A percentile compares a stretch with the other conserved stretches of the same genome.
Conservation (phyloP, 2,888 invertebrate species). For the Lottia gigantea region DNA sequence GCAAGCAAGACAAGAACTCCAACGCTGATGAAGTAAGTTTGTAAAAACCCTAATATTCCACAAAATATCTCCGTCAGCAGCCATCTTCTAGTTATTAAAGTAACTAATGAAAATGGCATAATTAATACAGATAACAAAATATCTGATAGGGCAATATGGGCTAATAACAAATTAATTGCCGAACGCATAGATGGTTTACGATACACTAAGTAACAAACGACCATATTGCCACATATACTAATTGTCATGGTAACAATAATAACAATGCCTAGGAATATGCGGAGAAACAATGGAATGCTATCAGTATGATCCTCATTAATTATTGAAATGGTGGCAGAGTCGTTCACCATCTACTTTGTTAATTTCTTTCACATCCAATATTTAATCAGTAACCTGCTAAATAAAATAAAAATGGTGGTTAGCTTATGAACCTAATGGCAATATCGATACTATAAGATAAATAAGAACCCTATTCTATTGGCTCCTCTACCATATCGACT, state of each 20-base stretch:
- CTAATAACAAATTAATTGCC: slow-evolving; percentile 59
- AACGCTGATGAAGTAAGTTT: slow-evolving; percentile 45
- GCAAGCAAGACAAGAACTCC: slow-evolving; percentile 47
- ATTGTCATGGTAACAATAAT: slow-evolving; percentile 33
- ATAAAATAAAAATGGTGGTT: too few species aligned
- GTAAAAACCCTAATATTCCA: slow-evolving; percentile 38
- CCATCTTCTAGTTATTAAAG: slow-evolving; percentile 37
- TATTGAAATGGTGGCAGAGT: slow-evolving; percentile 4
- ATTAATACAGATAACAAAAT: slow-evolving; percentile 43
- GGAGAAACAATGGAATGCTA: neutral
- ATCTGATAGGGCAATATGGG: slow-evolving; percentile 56
- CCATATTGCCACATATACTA: slow-evolving; percentile 47
- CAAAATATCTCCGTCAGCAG: slow-evolving; percentile 36
- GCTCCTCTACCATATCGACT: too few species aligned
- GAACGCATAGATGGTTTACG: slow-evolving; percentile 60
- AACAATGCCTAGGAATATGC: slow-evolving; percentile 20
- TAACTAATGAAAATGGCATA: slow-evolving; percentile 45
- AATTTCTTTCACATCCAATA: too few species aligned
- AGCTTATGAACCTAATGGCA: too few species aligned
- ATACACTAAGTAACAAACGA: slow-evolving; percentile 57
- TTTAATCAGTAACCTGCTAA: too few species aligned
- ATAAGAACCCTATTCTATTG: too few species aligned
- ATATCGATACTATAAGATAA: too few species aligned
- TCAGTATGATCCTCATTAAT: slow-evolving; percentile 6
- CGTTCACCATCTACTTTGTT: slow-evolving; percentile 14